These are phyloP conservation scores for Thamnophis elegans DNA, from an alignment of 2,797 vertebrate species.

Conservation along the genomic window DNA sequence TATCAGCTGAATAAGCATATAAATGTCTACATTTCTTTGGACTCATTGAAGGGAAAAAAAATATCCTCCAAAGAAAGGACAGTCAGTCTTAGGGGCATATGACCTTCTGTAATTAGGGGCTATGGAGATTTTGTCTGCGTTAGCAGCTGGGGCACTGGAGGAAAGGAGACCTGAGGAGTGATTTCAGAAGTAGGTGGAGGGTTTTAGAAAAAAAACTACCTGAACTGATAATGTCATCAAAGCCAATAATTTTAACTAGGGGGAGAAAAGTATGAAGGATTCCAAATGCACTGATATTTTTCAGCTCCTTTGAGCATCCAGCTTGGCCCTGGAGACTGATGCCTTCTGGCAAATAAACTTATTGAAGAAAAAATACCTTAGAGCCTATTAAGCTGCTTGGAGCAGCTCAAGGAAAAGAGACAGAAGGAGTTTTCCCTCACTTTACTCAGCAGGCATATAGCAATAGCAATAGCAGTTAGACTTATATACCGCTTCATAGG, in stretches of 20 bases:
- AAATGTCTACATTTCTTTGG: conserved; percentile 78
- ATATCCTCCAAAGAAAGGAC: conserved; percentile 71
- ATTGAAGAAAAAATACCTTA: not conserved
- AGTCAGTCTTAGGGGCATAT: conserved; percentile 72
- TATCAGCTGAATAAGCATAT: conserved; percentile 79
- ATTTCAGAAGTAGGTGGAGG: conserved; percentile 62
- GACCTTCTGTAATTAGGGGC: conserved; percentile 68
- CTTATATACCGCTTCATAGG: too few relatives aligned
- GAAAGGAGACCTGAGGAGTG: conserved; percentile 62
- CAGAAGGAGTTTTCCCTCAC: conserved; percentile 10
- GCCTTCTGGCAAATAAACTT: conserved; percentile 4
- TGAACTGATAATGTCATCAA: conserved; percentile 51
- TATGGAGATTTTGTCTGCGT: conserved; percentile 56
- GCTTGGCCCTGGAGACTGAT: not conserved
- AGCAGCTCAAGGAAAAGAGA: conserved; percentile 18
- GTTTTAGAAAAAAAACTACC: conserved; percentile 59
- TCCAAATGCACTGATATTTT: not conserved
- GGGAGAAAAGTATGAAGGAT: not conserved
- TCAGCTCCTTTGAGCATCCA: not conserved
- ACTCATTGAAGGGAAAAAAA: conserved; percentile 76
- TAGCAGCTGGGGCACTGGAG: conserved; percentile 41
- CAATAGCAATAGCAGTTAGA: too few relatives aligned
- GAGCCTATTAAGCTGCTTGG: not conserved
- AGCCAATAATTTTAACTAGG: conserved; percentile 43
- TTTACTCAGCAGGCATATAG: not conserved